Base-by-base conservation (phyloP, 2,888 invertebrate species). In the Apeira syringaria region DNA sequence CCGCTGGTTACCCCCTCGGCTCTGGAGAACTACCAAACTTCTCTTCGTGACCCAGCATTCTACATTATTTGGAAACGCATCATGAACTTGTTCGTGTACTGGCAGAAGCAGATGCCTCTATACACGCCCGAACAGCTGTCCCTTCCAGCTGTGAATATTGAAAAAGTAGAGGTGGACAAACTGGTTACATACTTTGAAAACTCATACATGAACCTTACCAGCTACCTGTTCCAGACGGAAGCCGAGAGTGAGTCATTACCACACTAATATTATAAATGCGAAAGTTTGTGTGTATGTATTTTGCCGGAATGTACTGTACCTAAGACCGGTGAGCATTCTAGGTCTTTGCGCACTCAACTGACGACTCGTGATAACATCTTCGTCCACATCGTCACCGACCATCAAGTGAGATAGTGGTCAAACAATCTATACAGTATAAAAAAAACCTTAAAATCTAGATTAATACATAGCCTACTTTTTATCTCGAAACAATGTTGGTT, bases 101-200 rank as follows among this genome's bases (percentile, higher is more conserved):
- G 93, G 90, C 91, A 92, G 58, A 64, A 89, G 50, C 75, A 91
- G 33, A 79, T 94, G 15, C 91, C 91, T 31, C 68, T 80, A 0
- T 95, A 96, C 90, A 92, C 91, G 35, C 84, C 80, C 44, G 91
- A 93, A 49, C 92, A 94, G 50, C 78, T 95, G 24, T 61, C 85
- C 33, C 75, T 92, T 47, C 91, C 92, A 5, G 92, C 93, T 17
- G 93, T 95, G 3, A 74, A 77, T 33, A 91, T 95, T 51, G 82
- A 92, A 55, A 91, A 91, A 47, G 92, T 95, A 15, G 90, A 93
- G 5, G 90, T 93, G 43, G 93, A 92, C 60, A 92, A 93, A 47
- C 76, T 95, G 29, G 78, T 92, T 15, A 95, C 95, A 9, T 94
- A 91, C 86, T 94, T 94, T 74, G 94, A 94, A 58, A 67, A 94